Conservation (phyloP, 2,113 vertebrate species). For the Trichomycterus rosablanca region DNA sequence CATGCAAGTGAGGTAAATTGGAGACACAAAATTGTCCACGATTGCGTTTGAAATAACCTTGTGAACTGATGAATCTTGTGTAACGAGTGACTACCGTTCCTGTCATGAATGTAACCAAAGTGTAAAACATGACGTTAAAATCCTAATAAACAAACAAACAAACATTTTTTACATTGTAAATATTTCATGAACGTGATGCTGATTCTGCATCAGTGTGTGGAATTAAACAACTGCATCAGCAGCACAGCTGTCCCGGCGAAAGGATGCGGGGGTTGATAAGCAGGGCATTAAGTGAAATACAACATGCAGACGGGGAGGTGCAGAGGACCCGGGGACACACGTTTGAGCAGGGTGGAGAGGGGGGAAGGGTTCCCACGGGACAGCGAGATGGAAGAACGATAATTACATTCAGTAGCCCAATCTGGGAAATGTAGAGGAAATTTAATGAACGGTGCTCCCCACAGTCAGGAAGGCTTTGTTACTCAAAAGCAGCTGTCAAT, state of each 20-base stretch:
- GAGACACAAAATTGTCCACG: too few species aligned
- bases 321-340: constrained; percentile 17
- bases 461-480: constrained; percentile 51
- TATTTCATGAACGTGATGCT: too few species aligned
- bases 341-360: constrained; percentile 25
- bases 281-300: constrained; percentile 14
- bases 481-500: constrained; percentile 49
- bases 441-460: constrained; percentile 43
- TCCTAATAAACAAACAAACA: too few species aligned
- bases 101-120: too few species aligned
- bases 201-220: constrained; percentile 5
- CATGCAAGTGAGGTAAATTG: too few species aligned
- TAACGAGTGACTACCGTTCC: too few species aligned
- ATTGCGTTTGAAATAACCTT: too few species aligned
- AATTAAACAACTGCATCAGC: neutral
- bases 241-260: constrained; percentile 20
- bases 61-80: too few species aligned
- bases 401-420: constrained; percentile 50
- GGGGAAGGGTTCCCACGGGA: constrained; percentile 43
- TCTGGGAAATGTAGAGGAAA: constrained; percentile 44
- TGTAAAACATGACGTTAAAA: too few species aligned
- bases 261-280: constrained; percentile 18
- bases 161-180: too few species aligned
- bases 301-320: constrained; percentile 12
- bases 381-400: constrained; percentile 25